Conservation (phyloP, 2,797 vertebrate species). For the Sebastes miniatus region DNA sequence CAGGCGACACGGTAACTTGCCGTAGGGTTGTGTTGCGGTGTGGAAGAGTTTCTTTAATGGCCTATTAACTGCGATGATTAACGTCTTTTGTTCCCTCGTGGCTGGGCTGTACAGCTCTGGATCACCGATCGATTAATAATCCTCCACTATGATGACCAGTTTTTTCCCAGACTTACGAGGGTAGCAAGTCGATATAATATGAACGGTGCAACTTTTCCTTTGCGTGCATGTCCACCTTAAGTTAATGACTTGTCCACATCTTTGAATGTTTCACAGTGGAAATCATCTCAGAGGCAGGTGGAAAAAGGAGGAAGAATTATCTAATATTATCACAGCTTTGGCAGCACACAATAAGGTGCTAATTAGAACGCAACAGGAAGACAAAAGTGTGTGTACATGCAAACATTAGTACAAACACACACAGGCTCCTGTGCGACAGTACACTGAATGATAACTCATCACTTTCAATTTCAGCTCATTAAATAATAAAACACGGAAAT, state of each 20-base stretch:
- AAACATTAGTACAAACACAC: conserved; percentile 1
- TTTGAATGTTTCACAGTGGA: conserved; percentile 10
- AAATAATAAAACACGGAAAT: not conserved
- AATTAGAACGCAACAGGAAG: conserved; percentile 58
- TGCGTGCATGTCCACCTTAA: not conserved
- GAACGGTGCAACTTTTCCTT: not conserved
- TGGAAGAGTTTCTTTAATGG: no score
- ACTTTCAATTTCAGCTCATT: not conserved
- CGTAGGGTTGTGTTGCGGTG: no score
- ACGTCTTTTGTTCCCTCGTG: no score
- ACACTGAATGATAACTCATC: not conserved
- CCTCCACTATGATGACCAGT: not conserved
- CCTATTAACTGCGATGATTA: no score
- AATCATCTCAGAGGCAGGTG: conserved; percentile 10
- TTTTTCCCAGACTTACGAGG: not conserved
- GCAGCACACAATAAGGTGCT: conserved; percentile 56
- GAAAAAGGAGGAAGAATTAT: conserved; percentile 11
- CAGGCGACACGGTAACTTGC: accelerated
- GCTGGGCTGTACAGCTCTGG: no score
- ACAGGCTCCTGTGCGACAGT: not conserved
- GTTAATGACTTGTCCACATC: not conserved
- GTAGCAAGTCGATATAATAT: not conserved
- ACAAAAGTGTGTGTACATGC: not conserved
- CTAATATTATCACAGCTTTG: conserved; percentile 43
- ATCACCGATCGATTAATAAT: not conserved